phyloP scores from a whole-genome alignment of 2,888 invertebrate genomes.

The Spisula subtruncata region DNA sequence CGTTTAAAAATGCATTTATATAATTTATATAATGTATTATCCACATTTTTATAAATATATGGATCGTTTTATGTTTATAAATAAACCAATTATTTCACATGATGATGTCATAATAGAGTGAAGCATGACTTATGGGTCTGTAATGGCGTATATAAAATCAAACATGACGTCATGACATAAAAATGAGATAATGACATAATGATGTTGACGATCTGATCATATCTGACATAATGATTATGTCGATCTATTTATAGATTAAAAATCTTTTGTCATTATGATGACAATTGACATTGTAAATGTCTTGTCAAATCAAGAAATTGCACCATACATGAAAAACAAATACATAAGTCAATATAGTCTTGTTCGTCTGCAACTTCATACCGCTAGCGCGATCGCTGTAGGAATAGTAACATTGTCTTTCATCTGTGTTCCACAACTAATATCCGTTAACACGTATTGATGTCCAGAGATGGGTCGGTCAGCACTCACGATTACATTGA shows the following conservation, averaged over 20 bases:
- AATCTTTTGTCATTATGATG: background rate
- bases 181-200: constrained; percentile 12
- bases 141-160: constrained; percentile 18
- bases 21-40: background rate
- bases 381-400: constrained; percentile 81
- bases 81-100: background rate
- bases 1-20: background rate
- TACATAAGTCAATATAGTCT: background rate
- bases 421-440: constrained; percentile 73
- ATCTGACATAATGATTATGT: background rate
- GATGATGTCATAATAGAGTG: background rate
- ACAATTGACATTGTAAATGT: background rate
- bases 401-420: constrained; percentile 75
- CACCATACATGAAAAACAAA: constrained; percentile 31
- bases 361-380: constrained; percentile 51
- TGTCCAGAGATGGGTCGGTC: constrained; percentile 67
- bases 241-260: constrained; percentile 1
- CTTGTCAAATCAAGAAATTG: constrained; percentile 21
- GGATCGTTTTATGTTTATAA: background rate
- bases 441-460: constrained; percentile 67
- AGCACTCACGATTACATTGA: constrained; percentile 68
- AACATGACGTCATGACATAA: constrained; percentile 27
- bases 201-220: background rate
- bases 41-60: background rate
- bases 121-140: constrained; percentile 32